Base-by-base conservation (phyloP, 2,888 invertebrate species). In the Enchytraeus crypticus region DNA sequence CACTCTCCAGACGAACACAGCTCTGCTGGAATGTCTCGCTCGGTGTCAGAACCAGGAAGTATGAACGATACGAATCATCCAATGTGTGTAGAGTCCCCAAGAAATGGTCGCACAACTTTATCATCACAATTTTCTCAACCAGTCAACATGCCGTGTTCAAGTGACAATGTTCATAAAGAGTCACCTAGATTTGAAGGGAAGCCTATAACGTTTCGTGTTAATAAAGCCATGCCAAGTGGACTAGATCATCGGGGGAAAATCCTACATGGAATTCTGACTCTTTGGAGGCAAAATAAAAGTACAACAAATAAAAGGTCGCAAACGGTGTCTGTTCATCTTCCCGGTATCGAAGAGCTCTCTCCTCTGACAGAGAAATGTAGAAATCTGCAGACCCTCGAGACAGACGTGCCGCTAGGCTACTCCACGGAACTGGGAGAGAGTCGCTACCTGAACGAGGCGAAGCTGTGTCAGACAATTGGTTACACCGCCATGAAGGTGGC, bases 391-490 rank as follows among this genome's bases (percentile, higher is more conserved):
- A 38, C 8, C 18, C 8, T 38, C 18, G 38, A 38, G 18, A 8
- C 23, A 5, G 49, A 47, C 26, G 38, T 18, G 18, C 8, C 38
- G 8, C 38, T 18, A 18, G 8, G 38, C 18, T 38, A 11, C 38
- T 18, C 21, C 21, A 26, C 26, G 11, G 34, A 23, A 18, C 43
- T 32, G 11, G 43, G 59, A 29, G 29, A 34, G 1, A 38, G 53
- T 18, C 29, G 47, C 2, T 38, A 30, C 27, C 27, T 43, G 4
- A 38, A 47, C 61, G 53, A 61, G 26, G 14, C 32, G 2, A 58
- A 57, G 53, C 47, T 64, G 30, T 45, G 51, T 33, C 53, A 54
- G 23, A 53, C 55, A 14, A 5, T 60, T 3, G 60, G 59, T 30
- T 26, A 18, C 2, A 30, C 32, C 4, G 26, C 45, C 3, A 47